Evolutionary conservation across 2,888 invertebrate genomes (phyloP), one percentile per base, ranked within the genome.

Genomic region (Drosophila antonietae): DNA sequence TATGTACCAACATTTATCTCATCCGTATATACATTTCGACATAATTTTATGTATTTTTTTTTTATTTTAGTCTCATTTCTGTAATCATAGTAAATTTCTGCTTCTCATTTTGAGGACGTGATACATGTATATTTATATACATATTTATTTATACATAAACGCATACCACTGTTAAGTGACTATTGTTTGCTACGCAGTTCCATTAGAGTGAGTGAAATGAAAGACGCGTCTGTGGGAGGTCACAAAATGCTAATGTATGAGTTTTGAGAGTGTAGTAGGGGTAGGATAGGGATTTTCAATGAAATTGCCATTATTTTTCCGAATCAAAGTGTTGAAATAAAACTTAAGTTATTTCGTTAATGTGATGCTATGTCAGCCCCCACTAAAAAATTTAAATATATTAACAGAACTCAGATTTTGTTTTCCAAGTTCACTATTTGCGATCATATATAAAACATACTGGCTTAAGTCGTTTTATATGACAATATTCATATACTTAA

Each of bases 401-500:
- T 12, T 12, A 18, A 33, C 18, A 12, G n/a, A n/a, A 31, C 12
- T 5, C 6, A n/a, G 12, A 18, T 51, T 31, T 33, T 33, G 31
- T 33, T 18, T 18, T 12, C 18, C 23, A 28, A 28, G 2, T 15
- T 23, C 15, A 7, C 15, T 15, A 23, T 23, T 23, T 15, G 23
- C 23, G 23, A 15, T 23, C 23, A 23, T 46, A 23, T 15, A 46
- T 23, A 46, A 46, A 15, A 23, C 12, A 15, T 23, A 46, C 18
- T 15, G 20, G 14, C 23, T 23, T 7, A 46, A 46, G 46, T 20
- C 14, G 23, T 23, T 46, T 46, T 46, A 8, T 46, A 18, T 23
- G 23, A 46, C 23, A 20, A 15, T 49, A 10, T 6, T 31, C n/a
- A n/a, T 28, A 23, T 55, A 57, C 66, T 67, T 78, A 78, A 18